Evolutionary conservation across 2,888 invertebrate genomes (phyloP).

Genomic region (Nezara viridula): DNA sequence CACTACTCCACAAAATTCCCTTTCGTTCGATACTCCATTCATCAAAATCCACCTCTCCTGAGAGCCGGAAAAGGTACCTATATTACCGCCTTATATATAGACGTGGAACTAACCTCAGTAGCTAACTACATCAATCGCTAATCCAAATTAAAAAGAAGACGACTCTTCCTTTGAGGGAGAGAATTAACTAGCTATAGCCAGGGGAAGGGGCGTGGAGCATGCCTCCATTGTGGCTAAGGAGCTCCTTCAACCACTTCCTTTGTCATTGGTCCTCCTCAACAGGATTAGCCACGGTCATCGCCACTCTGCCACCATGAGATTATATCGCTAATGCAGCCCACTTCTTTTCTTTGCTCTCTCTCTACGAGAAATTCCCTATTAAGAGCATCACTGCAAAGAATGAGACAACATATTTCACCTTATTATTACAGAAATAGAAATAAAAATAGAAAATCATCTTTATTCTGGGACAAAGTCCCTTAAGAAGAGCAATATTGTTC

Average conservation of each 20-base stretch:
- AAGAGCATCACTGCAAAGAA: background rate
- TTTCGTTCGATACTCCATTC: too few relatives aligned
- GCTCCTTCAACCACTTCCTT: background rate
- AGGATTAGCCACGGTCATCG: background rate
- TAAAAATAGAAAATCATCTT: too few relatives aligned
- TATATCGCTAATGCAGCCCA: background rate
- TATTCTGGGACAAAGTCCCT: too few relatives aligned
- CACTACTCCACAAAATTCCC: too few relatives aligned
- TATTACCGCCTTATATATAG: too few relatives aligned
- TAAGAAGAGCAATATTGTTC: too few relatives aligned
- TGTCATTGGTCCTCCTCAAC: background rate
- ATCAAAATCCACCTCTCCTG: too few relatives aligned
- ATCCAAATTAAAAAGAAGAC: background rate
- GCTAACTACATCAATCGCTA: background rate
- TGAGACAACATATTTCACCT: too few relatives aligned
- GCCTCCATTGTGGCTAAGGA: background rate
- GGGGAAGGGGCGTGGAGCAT: too few relatives aligned
- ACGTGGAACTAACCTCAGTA: background rate
- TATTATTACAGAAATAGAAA: too few relatives aligned
- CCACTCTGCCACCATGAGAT: background rate
- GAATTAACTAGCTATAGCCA: background rate
- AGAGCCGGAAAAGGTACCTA: too few relatives aligned
- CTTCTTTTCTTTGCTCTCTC: background rate
- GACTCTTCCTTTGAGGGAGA: background rate
- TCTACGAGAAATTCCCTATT: background rate